A percentile compares a stretch with the other conserved stretches of the same genome.
Evolutionary conservation across 2,113 vertebrate genomes (phyloP).

Genomic region (Menidia beryllina): DNA sequence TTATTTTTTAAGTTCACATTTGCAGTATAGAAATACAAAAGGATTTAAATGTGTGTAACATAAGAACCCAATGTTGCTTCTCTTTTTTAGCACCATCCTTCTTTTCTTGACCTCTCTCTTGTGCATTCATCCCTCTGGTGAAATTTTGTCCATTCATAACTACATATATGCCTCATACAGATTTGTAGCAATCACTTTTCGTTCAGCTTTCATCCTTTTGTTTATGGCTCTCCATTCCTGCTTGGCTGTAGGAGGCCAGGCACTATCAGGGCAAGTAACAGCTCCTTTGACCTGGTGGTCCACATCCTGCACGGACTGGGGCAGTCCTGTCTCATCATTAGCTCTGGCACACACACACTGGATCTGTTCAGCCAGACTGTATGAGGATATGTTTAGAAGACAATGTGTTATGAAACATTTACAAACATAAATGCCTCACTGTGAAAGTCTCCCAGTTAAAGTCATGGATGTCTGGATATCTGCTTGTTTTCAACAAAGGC

Average conservation of each 20-base stretch:
- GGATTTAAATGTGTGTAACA: too few species aligned
- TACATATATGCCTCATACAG: too few species aligned
- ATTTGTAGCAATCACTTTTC: neutral
- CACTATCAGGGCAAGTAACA: conserved; percentile 82
- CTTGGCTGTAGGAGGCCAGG: conserved; percentile 86
- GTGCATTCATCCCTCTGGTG: neutral
- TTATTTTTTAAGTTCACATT: too few species aligned
- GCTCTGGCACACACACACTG: conserved; percentile 49
- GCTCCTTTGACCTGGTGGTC: conserved; percentile 82
- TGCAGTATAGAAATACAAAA: too few species aligned
- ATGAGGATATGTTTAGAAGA: conserved; percentile 8
- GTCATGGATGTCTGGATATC: too few species aligned
- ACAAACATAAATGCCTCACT: conserved; percentile 17
- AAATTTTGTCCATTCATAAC: neutral
- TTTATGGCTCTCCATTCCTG: conserved; percentile 40
- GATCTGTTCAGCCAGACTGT: conserved; percentile 36
- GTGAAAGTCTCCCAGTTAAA: too few species aligned
- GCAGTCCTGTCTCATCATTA: conserved; percentile 70
- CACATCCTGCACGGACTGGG: conserved; percentile 68
- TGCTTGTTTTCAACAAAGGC: too few species aligned
- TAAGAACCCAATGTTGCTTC: too few species aligned
- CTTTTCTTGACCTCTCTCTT: neutral
- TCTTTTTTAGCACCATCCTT: neutral
- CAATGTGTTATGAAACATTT: conserved; percentile 8
- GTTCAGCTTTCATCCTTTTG: conserved; percentile 34